Evolutionary conservation across 2,888 invertebrate genomes (phyloP).

Genomic region (Pilophorus perplexus): DNA sequence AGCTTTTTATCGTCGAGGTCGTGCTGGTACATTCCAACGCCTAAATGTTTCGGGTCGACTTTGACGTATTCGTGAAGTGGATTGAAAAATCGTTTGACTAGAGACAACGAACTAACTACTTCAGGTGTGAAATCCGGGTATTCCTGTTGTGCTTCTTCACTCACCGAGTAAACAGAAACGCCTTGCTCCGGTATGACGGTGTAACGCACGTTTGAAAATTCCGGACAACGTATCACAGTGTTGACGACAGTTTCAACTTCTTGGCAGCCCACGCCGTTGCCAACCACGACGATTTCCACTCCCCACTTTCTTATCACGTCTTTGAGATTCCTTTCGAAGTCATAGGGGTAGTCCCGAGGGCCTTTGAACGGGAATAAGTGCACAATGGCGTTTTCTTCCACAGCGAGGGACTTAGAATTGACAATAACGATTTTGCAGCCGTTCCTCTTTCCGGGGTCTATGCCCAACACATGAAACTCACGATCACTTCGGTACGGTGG

Average conservation of each 20-base stretch:
- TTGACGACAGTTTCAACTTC: slow-evolving; percentile 78
- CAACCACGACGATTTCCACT: slow-evolving; percentile 71
- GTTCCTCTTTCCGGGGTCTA: slow-evolving; percentile 72
- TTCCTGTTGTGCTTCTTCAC: slow-evolving; percentile 77
- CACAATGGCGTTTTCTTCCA: slow-evolving; percentile 34
- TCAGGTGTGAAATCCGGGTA: slow-evolving; percentile 81
- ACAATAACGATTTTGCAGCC: slow-evolving; percentile 85
- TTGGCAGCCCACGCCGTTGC: slow-evolving; percentile 87
- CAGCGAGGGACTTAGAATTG: slow-evolving; percentile 53
- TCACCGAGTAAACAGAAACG: slow-evolving; percentile 88
- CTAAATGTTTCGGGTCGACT: slow-evolving; percentile 87
- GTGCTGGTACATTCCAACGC: slow-evolving; percentile 95
- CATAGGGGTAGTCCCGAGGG: slow-evolving; percentile 22
- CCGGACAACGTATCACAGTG: slow-evolving; percentile 57
- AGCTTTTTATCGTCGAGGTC: slow-evolving; percentile 79
- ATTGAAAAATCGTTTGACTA: slow-evolving; percentile 85
- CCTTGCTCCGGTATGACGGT: slow-evolving; percentile 88
- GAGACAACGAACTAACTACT: slow-evolving; percentile 75
- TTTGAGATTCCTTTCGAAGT: slow-evolving; percentile 24
- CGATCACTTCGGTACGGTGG: slow-evolving; percentile 76
- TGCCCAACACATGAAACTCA: slow-evolving; percentile 63
- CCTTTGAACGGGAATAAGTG: slow-evolving; percentile 20
- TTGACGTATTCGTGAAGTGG: slow-evolving; percentile 89
- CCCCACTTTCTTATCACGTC: slow-evolving; percentile 32
- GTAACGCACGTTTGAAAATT: slow-evolving; percentile 61